Conservation (phyloP, 1,140 invertebrate genomes). For the Drosophila parabipectinata region DNA sequence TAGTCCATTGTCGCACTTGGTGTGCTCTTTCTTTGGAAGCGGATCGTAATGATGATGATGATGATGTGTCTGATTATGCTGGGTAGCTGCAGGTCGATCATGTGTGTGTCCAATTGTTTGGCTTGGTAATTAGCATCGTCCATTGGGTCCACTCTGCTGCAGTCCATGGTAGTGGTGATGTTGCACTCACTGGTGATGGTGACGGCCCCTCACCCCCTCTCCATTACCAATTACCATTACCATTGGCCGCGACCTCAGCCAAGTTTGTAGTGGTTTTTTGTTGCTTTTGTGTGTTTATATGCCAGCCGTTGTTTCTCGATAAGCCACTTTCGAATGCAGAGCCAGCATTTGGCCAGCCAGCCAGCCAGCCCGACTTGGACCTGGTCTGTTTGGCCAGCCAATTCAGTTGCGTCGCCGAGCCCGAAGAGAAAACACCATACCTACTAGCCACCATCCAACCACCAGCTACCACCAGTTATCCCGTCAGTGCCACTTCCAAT, state of each 20-base stretch:
- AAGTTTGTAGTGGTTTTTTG: constrained; percentile 41
- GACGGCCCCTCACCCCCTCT: constrained; percentile 28
- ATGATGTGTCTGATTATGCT: constrained; percentile 51
- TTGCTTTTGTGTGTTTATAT: constrained; percentile 29
- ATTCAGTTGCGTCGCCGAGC: constrained; percentile 76
- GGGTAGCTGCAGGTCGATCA: constrained; percentile 63
- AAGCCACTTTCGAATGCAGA: constrained; percentile 81
- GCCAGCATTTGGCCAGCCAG: constrained; percentile 55
- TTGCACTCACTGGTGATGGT: constrained; percentile 14
- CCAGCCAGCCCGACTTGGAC: constrained; percentile 11
- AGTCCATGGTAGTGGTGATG: constrained; percentile 21
- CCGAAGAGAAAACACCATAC: constrained; percentile 75
- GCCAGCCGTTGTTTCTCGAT: constrained; percentile 62
- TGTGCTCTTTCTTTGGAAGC: constrained; percentile 57
- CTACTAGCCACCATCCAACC: constrained; percentile 17
- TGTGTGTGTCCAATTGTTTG: constrained; percentile 57
- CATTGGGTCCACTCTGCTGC: constrained; percentile 20
- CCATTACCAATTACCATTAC: constrained; percentile 67
- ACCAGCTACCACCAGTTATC: not conserved
- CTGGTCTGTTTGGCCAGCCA: constrained; percentile 50
- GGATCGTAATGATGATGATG: constrained; percentile 10
- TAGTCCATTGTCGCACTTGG: constrained; percentile 44
- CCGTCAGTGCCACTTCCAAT: constrained; percentile 2
- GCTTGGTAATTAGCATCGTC: constrained; percentile 67
- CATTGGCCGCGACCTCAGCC: constrained; percentile 51